Base-by-base conservation (phyloP, 1,140 invertebrate genomes). In the Palaemon carinicauda region DNA sequence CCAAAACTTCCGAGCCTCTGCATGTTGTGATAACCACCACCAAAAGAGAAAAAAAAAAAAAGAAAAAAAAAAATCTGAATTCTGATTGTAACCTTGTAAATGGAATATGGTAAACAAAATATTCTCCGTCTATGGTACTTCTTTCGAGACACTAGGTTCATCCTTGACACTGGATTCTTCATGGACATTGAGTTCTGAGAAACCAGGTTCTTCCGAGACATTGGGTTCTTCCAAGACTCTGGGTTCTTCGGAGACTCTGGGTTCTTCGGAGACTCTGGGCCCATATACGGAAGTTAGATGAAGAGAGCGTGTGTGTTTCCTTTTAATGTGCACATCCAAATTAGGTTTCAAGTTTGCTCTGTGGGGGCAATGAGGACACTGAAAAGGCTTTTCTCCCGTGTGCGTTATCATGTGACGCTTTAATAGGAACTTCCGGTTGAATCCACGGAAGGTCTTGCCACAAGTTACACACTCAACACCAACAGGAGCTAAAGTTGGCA, bases 321-420 rank as follows among this genome's bases (percentile, higher is more conserved):
- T 79, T 87, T 89, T 89, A 77, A 89, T 89, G 65, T 89, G 88
- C 79, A 89, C 87, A 78, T 89, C 88, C 65, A 89, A 69, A 88
- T 89, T 89, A 53, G 80, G 84, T 33, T 86, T 86, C 31, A 86
- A 29, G 77, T 86, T 86, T 31, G 84, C 84, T 80, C 84, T 86
- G 77, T 86, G 84, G 9, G 84, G 84, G 29, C 84, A 86, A 65
- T 86, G 77, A 33, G 84, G 84, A 56, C 84, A 86, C 65, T 86
- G 84, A 69, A 86, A 86, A 51, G 84, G 84, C 27, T 86, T 86
- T 73, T 86, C 84, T 51, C 84, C 84, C 15, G 84, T 86, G 50
- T 86, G 84, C 51, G 84, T 86, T 19, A 86, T 86, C 84, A 86
- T 86, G 51, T 86, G 84, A 51, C 84, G 84, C 27, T 86, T 86